Evolutionary conservation across 2,113 vertebrate species (phyloP).

Genomic region (Procavia capensis): DNA sequence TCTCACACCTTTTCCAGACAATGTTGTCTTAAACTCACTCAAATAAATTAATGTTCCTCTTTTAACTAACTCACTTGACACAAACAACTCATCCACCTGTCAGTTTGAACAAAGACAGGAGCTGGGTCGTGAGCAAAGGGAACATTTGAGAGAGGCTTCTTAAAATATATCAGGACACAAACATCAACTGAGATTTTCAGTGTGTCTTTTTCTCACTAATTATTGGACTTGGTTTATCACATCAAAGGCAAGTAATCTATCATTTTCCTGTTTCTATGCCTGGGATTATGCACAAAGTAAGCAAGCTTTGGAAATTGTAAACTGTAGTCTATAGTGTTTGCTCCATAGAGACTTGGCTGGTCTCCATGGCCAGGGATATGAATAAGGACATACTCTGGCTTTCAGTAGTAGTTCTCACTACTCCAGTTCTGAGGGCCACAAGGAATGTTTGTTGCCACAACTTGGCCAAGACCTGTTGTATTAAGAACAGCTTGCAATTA

Average conservation of each 20-base stretch:
- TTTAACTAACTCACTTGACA: constrained; percentile 17
- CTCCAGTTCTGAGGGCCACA: not conserved
- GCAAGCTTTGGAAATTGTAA: not conserved
- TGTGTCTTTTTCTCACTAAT: not conserved
- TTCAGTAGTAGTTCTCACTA: not conserved
- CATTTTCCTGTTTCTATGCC: not conserved
- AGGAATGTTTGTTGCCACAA: not conserved
- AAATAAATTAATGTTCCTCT: constrained; percentile 41
- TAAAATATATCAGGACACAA: too few species aligned
- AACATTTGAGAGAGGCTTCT: not conserved
- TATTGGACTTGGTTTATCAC: not conserved
- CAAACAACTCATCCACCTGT: not conserved
- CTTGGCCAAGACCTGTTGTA: not conserved
- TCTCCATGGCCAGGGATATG: not conserved
- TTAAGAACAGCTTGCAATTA: not conserved
- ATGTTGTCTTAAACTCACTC: not conserved
- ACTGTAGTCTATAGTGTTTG: not conserved
- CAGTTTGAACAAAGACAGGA: not conserved
- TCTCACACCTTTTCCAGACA: not conserved
- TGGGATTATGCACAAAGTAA: not conserved
- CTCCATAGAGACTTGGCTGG: not conserved
- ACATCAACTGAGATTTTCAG: not conserved
- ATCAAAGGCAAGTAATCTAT: not conserved
- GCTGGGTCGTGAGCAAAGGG: not conserved
- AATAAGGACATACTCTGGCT: not conserved